These are phyloP conservation scores for Leucozona laternaria DNA, from an alignment of 2,888 invertebrate genomes.

Conservation along the genomic window DNA sequence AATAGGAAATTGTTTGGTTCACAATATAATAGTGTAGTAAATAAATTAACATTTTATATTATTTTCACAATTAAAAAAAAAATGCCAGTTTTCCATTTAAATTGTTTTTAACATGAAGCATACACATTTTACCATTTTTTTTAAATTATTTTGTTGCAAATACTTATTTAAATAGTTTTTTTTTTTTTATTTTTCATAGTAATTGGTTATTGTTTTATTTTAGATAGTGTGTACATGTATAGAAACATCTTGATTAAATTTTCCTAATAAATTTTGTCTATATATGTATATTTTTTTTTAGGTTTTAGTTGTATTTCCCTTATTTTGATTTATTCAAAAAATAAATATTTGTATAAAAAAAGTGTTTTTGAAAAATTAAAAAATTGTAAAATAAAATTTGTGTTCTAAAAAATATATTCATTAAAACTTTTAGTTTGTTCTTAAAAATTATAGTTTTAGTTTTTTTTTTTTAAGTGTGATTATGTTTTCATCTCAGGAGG, in stretches of 20 bases:
- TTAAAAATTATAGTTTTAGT: slow-evolving; percentile 16
- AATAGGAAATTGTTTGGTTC: slow-evolving; percentile 1
- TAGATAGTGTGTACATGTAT: slow-evolving; percentile 75
- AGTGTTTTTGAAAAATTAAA: slow-evolving; percentile 26
- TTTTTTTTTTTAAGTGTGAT: slow-evolving; percentile 28
- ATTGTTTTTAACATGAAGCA: slow-evolving; percentile 32
- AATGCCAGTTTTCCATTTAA: slow-evolving; percentile 2
- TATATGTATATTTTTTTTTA: slow-evolving; percentile 26
- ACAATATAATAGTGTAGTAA: slow-evolving; percentile 5
- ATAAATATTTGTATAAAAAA: slow-evolving; percentile 39
- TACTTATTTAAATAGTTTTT: slow-evolving; percentile 23
- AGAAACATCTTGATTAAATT: slow-evolving; percentile 61
- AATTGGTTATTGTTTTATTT: slow-evolving; percentile 31
- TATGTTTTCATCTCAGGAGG: slow-evolving; percentile 66
- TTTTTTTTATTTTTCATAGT: slow-evolving; percentile 34
- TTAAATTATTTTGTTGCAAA: slow-evolving; percentile 17
- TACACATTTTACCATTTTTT: slow-evolving; percentile 31
- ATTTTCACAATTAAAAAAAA: slow-evolving; percentile 45
- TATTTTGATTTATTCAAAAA: slow-evolving; percentile 62
- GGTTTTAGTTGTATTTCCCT: slow-evolving; percentile 13
- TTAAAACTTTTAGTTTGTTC: neutral
- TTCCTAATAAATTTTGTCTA: slow-evolving; percentile 53
- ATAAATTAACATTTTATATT: neutral
- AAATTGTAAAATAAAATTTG: slow-evolving; percentile 3
- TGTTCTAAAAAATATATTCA: slow-evolving; percentile 50